Base-by-base conservation (phyloP, 2,797 vertebrate species). In the Thamnophis elegans region DNA sequence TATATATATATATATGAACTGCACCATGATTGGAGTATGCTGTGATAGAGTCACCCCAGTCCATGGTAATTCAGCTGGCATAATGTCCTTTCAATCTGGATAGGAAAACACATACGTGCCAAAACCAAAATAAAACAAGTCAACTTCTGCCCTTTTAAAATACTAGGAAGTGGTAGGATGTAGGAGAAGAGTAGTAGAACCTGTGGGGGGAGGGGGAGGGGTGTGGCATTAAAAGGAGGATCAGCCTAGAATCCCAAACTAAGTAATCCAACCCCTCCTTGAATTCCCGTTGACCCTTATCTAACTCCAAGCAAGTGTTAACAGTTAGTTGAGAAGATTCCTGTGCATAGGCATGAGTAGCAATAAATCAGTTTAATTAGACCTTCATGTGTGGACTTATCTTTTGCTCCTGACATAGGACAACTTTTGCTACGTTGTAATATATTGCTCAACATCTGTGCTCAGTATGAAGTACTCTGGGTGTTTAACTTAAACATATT, bases 401-500 rank as follows among this genome's bases (percentile, higher is more conserved):
- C 65, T 73, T 73, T 73, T 32, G 13, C 14, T n/a, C 65, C 13
- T 68, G 14, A 36, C 14, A 73, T 47, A 47, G 73, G 3, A 82
- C 42, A 22, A 25, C 36, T 47, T 82, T 82, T 82, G 20, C 20
- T 82, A 82, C 36, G 47, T 25, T 82, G 68, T 22, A 82, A 36
- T 47, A 47, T 8, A 4, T 22, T 47, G 20, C 20, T 47, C 36
- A 82, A 82, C 36, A 22, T 36, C 36, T 73, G 60, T 68, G 18
- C 68, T 1, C 87, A 93, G 90, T n/a, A 92, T 47, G 89, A 82
- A 60, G 65, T 93, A 22, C 25, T 62, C 58, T 90, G 60, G 59
- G 90, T 0, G 1, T 14, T 26, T 93, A 93, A 93, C 14, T 22
- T 73, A 93, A 86, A 96, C 86, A 94, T 87, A 93, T 28, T n/a